Evolutionary conservation across 1,140 invertebrate species (phyloP), one percentile per base, ranked within the genome.

Genomic region (Drosophila sproati): DNA sequence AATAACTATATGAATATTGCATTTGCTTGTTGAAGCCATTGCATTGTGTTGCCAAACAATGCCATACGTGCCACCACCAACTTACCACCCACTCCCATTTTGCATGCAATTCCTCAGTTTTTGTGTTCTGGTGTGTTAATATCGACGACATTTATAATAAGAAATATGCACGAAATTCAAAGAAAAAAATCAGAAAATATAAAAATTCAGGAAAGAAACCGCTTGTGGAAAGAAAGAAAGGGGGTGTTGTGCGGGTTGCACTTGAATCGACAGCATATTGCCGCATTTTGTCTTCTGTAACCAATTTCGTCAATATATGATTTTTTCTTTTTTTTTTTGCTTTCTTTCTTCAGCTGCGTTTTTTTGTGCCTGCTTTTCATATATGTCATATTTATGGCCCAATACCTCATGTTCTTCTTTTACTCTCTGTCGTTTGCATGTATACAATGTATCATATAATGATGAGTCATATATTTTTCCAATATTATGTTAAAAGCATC

Each of bases 101-200:
- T 72, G 61, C 73, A 62, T 78, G 77, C 73, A 68, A 67, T 77
- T 78, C 77, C 68, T 76, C 68, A 67, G 67, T 56, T 76, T 67
- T 76, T 67, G 39, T 75, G 20, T 20, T 20, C 20, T 20, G 57
- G 45, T 62, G 67, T 62, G 77, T 76, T 78, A 78, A 76, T 78
- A 78, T 79, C 67, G 63, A 59, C 68, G 68, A 74, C 57, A 76
- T 79, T 72, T 77, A 20, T 20, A 77, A 79, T 73, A 78, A 72
- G 67, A 78, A 78, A 78, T 72, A 72, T 76, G 73, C 62, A 68
- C 35, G 67, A 66, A 72, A 51, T 63, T 5, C 41, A 54, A 71
- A 35, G 47, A 47, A 47, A 52, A 7, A 12, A 39, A 5, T 5
- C 0, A 52, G 28, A 37, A 28, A 2, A 41, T 3, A 2, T 7